Conservation (phyloP, 64 coral and sea anemone species). For the Cladopsammia gracilis region DNA sequence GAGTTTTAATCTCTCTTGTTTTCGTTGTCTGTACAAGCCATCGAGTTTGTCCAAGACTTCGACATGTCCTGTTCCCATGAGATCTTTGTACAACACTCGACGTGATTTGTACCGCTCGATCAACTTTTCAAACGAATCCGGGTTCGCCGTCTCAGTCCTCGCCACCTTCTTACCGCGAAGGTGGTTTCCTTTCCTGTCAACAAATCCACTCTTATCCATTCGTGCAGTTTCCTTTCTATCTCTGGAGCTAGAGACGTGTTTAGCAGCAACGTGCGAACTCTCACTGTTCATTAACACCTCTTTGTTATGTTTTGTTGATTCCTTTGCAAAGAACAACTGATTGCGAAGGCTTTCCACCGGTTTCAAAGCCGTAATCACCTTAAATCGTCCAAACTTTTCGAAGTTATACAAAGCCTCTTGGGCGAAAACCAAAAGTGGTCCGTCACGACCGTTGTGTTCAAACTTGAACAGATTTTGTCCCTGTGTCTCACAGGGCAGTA, state of each 20-base stretch:
- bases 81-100: slow-evolving; percentile 50
- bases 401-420: slow-evolving; percentile 38
- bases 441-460: slow-evolving; percentile 81
- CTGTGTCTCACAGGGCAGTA: slow-evolving; percentile 70
- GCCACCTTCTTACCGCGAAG: not conserved
- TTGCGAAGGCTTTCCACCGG: slow-evolving; percentile 77
- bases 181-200: not conserved
- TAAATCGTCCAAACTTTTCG: slow-evolving; percentile 57
- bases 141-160: not conserved
- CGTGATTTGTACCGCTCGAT: slow-evolving; percentile 74
- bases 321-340: slow-evolving; percentile 87
- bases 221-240: not conserved
- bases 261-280: slow-evolving; percentile 14
- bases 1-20: slow-evolving; percentile 62
- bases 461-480: slow-evolving; percentile 80
- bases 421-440: slow-evolving; percentile 82
- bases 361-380: slow-evolving; percentile 76
- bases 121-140: slow-evolving; percentile 80
- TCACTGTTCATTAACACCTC: slow-evolving; percentile 8
- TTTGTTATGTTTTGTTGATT: slow-evolving; percentile 7
- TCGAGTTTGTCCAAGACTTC: slow-evolving; percentile 81
- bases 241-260: not conserved
- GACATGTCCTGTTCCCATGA: slow-evolving; percentile 58
- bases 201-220: not conserved
- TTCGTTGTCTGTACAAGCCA: slow-evolving; percentile 68